Percentiles rank a stretch among this genome's conserved stretches.
Evolutionary conservation across 1,140 invertebrate species (phyloP).

Genomic region (Heterodera carotae): DNA sequence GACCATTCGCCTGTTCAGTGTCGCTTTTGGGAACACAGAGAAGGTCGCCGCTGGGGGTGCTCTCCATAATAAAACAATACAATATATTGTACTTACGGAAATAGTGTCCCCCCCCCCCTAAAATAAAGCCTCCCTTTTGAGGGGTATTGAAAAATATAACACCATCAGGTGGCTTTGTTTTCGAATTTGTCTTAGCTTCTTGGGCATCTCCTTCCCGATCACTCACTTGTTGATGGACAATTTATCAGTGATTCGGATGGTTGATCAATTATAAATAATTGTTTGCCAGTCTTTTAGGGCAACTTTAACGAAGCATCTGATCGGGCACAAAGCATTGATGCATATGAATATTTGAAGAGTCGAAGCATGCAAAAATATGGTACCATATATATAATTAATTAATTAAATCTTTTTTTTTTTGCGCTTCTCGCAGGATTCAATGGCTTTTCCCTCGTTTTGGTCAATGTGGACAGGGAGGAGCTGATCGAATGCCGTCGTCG

Average conservation of each 20-base stretch:
- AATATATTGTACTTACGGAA: too few species aligned
- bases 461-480: conserved; percentile 41
- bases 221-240: neutral
- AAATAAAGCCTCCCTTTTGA: too few species aligned
- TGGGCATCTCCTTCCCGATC: too few species aligned
- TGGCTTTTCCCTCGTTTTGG: conserved; percentile 30
- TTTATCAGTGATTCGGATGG: neutral
- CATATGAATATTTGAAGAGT: conserved; percentile 24
- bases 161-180: too few species aligned
- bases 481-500: conserved; percentile 43
- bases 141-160: too few species aligned
- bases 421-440: conserved; percentile 6
- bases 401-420: too few species aligned
- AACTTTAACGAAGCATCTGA: conserved; percentile 29
- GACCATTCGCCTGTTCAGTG: conserved; percentile 37
- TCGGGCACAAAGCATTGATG: conserved; percentile 24
- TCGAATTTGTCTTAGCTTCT: too few species aligned
- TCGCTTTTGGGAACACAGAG: conserved; percentile 37
- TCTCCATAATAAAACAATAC: too few species aligned
- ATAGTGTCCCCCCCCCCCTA: too few species aligned
- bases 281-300: conserved; percentile 20
- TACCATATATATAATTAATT: neutral
- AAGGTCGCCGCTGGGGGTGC: neutral
- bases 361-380: conserved; percentile 10
- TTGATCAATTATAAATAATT: neutral